Evolutionary conservation across 2,888 invertebrate genomes (phyloP), one percentile per base, ranked within the genome.

Genomic region (Yponomeuta plumbellus): DNA sequence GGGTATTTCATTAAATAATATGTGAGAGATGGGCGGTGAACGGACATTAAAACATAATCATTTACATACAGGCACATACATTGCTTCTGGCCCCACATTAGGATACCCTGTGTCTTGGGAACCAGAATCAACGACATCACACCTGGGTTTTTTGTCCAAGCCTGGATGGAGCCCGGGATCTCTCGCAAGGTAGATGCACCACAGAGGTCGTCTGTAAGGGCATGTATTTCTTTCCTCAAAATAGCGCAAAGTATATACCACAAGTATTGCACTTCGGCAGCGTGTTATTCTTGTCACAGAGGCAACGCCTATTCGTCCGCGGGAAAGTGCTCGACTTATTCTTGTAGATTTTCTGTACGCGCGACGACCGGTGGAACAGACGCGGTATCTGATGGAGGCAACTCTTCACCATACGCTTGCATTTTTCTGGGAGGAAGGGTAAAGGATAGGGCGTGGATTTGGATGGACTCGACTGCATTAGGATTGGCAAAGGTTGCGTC

Each of bases 241-340:
- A 34, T 6, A 34, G 34, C 34, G 8, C 34, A 34, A 34, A 34
- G 34, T 8, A 8, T 22, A 70, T 84, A 85, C 85, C 85, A 79
- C 77, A 77, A 73, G 75, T 73, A 73, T 77, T 81, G 83, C 90
- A 88, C 78, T 90, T 91, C 76, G 91, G 91, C 73, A 91, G 80
- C 66, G 91, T 90, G 76, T 91, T 89, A 71, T 83, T 86, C 85
- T 87, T 90, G 83, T 80, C 83, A 77, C 80, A 78, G 62, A 80
- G 74, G 73, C 81, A 80, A 70, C 87, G 77, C 17, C 80, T 72
- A 67, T 84, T 70, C 62, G 85, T 80, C 23, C 90, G 80, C 0
- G 91, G 91, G 71, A 91, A 90, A 34, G 90, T 91, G 6, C 80
- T 86, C 63, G 84, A 83, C 76, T 89, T 90, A 73, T 76, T 77